Conservation (phyloP, 2,888 invertebrate genomes). For the Pomacea canaliculata region DNA sequence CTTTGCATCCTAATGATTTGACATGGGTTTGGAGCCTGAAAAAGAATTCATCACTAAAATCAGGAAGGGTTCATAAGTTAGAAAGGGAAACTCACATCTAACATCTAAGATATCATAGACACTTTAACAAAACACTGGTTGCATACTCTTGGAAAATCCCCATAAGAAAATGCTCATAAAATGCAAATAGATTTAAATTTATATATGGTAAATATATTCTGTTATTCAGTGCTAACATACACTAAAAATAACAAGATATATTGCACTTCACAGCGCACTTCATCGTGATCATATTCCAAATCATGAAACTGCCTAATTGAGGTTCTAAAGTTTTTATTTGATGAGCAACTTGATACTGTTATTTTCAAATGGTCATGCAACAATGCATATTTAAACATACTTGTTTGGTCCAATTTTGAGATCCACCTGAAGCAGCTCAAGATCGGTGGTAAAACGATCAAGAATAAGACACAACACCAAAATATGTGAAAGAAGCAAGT, state of each 20-base stretch:
- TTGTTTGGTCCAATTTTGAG: constrained; percentile 41
- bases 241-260: too few species aligned
- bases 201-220: too few species aligned
- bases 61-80: not conserved
- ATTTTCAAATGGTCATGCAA: too few species aligned
- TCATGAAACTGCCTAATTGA: too few species aligned
- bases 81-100: not conserved
- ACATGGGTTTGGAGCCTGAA: constrained; percentile 34
- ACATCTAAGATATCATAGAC: not conserved
- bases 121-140: not conserved
- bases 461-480: constrained; percentile 53
- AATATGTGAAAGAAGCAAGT: constrained; percentile 52
- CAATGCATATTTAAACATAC: constrained; percentile 26
- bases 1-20: constrained; percentile 37
- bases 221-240: too few species aligned
- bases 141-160: not conserved
- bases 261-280: too few species aligned
- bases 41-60: not conserved
- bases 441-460: constrained; percentile 47
- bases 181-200: too few species aligned
- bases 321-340: too few species aligned
- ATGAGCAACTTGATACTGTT: too few species aligned
- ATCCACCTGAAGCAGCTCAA: constrained; percentile 41
- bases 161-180: too few species aligned
- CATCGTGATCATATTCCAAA: too few species aligned